Percentiles rank a stretch among this genome's conserved stretches.
These are phyloP conservation scores for Oreochromis mossambicus DNA, from an alignment of 2,797 vertebrate genomes.

Conservation along the genomic window DNA sequence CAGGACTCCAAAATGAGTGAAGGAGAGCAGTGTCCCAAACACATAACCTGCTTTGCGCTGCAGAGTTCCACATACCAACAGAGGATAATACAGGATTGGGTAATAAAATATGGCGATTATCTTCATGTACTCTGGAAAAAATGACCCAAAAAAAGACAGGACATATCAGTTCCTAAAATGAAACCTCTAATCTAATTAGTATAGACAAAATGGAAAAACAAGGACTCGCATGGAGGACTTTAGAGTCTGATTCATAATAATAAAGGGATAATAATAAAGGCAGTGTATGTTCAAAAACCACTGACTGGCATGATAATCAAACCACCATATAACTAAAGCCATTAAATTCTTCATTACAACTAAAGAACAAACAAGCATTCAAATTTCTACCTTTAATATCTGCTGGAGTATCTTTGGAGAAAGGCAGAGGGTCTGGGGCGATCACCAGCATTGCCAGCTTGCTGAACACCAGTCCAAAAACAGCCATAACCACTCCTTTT, in stretches of 20 bases:
- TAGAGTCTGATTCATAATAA: not conserved
- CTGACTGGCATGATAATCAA: not conserved
- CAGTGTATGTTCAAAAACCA: not conserved
- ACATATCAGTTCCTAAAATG: not conserved
- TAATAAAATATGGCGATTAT: conserved; percentile 90
- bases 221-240: not conserved
- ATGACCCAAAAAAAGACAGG: not conserved
- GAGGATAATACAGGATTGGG: conserved; percentile 87
- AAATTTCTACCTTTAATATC: conserved; percentile 73
- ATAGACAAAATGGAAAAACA: not conserved
- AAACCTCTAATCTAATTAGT: not conserved
- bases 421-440: conserved; percentile 80
- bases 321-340: not conserved
- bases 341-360: not conserved
- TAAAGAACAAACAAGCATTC: not conserved
- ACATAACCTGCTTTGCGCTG: conserved; percentile 75
- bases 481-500: conserved; percentile 75
- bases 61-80: conserved; percentile 81
- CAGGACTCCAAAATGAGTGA: conserved; percentile 82
- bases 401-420: conserved; percentile 64
- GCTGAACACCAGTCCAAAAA: conserved; percentile 87
- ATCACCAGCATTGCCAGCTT: conserved; percentile 81
- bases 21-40: conserved; percentile 82
- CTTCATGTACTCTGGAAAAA: conserved; percentile 84
- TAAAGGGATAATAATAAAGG: not conserved